Conservation (phyloP, 2,797 vertebrate species). For the Picus viridis region DNA sequence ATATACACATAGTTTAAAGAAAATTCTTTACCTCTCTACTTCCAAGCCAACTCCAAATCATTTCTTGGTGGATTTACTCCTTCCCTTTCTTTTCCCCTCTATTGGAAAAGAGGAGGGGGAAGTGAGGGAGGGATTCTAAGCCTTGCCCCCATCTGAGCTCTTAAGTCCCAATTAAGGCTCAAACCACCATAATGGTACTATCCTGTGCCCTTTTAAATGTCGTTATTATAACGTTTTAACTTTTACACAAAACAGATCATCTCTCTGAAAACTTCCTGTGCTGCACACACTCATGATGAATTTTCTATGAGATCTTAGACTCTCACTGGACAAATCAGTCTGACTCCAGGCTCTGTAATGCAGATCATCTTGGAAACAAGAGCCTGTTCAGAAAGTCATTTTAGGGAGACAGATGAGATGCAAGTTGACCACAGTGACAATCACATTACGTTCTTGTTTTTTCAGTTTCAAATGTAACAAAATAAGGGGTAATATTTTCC, state of each 20-base stretch:
- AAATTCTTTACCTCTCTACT: too few relatives aligned
- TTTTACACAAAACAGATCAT: not conserved
- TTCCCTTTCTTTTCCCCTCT: too few relatives aligned
- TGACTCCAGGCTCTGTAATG: not conserved
- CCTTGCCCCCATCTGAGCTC: too few relatives aligned
- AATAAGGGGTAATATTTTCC: not conserved
- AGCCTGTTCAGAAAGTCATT: not conserved
- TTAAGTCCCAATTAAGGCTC: too few relatives aligned
- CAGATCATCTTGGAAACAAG: not conserved
- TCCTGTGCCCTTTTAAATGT: fast-evolving
- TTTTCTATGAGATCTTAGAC: not conserved
- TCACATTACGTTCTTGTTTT: not conserved
- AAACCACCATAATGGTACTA: too few relatives aligned
- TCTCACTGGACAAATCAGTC: fast-evolving
- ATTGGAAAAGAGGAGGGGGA: too few relatives aligned
- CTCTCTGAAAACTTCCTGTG: not conserved
- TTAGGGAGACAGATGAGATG: not conserved
- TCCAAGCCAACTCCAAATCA: too few relatives aligned
- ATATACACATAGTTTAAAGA: too few relatives aligned
- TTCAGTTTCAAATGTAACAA: not conserved
- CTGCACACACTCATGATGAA: not conserved
- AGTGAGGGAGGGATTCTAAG: too few relatives aligned
- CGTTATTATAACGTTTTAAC: not conserved
- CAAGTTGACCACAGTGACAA: not conserved
- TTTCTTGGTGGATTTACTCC: too few relatives aligned